Conservation (phyloP, 2,888 invertebrate genomes). For the Cancer borealis region DNA sequence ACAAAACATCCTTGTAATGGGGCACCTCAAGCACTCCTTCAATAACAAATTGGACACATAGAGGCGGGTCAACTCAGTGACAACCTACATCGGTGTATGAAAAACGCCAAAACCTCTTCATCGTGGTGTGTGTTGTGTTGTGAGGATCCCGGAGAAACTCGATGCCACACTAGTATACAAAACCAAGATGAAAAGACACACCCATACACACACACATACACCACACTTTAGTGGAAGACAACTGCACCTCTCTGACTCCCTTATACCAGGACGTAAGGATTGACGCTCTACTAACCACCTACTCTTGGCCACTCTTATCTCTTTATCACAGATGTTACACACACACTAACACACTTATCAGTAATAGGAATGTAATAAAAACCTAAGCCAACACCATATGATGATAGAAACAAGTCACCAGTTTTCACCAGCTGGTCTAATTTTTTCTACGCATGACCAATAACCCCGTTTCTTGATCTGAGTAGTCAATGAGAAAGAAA, state of each 20-base stretch:
- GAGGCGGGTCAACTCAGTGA: background rate
- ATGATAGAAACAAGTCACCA: too few relatives aligned
- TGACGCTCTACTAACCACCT: background rate
- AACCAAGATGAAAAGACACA: constrained; percentile 13
- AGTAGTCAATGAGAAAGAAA: background rate
- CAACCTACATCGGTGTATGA: constrained; percentile 18
- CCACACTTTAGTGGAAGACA: background rate
- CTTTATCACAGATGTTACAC: background rate
- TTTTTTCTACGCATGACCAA: too few relatives aligned
- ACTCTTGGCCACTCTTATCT: background rate
- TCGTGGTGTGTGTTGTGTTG: background rate
- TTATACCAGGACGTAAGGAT: background rate
- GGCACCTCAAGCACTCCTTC: background rate
- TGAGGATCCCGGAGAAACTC: background rate
- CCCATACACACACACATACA: background rate
- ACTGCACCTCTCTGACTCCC: background rate
- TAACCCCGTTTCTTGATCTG: background rate
- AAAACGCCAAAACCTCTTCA: constrained; percentile 6
- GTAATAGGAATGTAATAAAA: background rate
- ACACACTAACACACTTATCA: constrained; percentile 42
- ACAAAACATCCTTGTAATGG: background rate
- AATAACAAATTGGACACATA: background rate
- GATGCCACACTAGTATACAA: background rate
- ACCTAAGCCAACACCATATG: background rate
- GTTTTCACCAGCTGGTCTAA: too few relatives aligned